Evolutionary conservation across 2,113 vertebrate species (phyloP), one percentile per base, ranked within the genome.

Genomic region (Onychostoma macrolepis): DNA sequence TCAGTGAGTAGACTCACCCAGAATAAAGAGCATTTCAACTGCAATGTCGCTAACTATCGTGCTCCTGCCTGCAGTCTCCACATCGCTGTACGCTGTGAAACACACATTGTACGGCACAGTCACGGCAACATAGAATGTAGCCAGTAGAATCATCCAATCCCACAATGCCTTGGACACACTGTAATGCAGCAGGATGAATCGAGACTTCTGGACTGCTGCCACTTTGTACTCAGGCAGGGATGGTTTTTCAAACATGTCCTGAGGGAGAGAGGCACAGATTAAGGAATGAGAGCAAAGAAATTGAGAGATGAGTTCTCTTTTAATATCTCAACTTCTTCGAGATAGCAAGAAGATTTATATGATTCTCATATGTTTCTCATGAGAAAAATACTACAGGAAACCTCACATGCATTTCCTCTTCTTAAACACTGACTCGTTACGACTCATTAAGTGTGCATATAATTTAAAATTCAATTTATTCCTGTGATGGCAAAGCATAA

Each of bases 101-200:
- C 98, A 98, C 90, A 99, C 97, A 0, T 99, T 98, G 95, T 99
- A 99, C 58, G 98, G 98, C 79, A 99, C 97, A 0, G 98, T 99
- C 93, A 99, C 92, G 0, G 98, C 98, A 83, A 99, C 97, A 0
- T 99, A 99, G 95, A 99, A 98, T 80, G 98, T 99, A 88, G 98
- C 98, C 61, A 99, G 87, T 33, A 99, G 96, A 88, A 99, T 99
- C 87, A 99, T 95, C 96, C 97, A 98, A 72, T 99, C 98, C 98
- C 98, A 99, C 85, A 99, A 91, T 0, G 98, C 97, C 91, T 99
- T 99, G 84, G 95, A 97, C 90, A 98, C 87, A 87, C 98, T 99
- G 94, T 98, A 99, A 95, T 99, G 98, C 86, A 99, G 96, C 89
- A 99, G 95, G 93, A 99, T 97, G 95, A 98, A 98, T 93, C 96